Evolutionary conservation across 2,113 vertebrate species (phyloP).

Genomic region (Caloenas nicobarica): DNA sequence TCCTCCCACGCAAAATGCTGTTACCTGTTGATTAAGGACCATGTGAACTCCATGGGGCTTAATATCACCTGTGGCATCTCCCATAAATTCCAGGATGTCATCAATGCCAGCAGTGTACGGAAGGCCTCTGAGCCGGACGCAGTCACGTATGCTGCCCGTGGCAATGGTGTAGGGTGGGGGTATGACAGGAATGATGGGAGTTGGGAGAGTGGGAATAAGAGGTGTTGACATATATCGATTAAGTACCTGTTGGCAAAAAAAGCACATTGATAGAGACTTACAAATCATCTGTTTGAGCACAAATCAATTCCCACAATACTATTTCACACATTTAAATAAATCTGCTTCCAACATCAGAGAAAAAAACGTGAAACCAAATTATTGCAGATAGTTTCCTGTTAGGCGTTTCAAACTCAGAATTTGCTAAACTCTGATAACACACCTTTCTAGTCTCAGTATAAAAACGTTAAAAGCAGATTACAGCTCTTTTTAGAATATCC

Average conservation of each 20-base stretch:
- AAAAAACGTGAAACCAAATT: background rate
- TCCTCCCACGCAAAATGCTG: background rate
- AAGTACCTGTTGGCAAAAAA: slow-evolving; percentile 80
- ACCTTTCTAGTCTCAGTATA: background rate
- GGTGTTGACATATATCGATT: slow-evolving; percentile 94
- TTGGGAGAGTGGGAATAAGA: slow-evolving; percentile 87
- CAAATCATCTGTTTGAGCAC: background rate
- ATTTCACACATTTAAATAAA: background rate
- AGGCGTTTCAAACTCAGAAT: background rate
- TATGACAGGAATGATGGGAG: slow-evolving; percentile 86
- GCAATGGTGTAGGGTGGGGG: slow-evolving; percentile 84
- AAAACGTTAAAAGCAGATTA: background rate
- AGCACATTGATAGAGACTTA: background rate
- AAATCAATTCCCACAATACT: background rate
- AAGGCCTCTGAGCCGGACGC: slow-evolving; percentile 89
- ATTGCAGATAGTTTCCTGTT: background rate
- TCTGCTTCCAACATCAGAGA: background rate
- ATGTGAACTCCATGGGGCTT: slow-evolving; percentile 96
- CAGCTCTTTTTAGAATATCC: background rate
- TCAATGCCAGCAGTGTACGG: slow-evolving; percentile 94
- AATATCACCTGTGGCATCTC: slow-evolving; percentile 90
- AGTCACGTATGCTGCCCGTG: slow-evolving; percentile 83
- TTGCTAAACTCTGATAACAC: background rate
- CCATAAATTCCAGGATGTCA: slow-evolving; percentile 95
- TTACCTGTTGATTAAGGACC: slow-evolving; percentile 97